Conservation (phyloP, 2,888 invertebrate species). For the Oxytorus armatus region DNA sequence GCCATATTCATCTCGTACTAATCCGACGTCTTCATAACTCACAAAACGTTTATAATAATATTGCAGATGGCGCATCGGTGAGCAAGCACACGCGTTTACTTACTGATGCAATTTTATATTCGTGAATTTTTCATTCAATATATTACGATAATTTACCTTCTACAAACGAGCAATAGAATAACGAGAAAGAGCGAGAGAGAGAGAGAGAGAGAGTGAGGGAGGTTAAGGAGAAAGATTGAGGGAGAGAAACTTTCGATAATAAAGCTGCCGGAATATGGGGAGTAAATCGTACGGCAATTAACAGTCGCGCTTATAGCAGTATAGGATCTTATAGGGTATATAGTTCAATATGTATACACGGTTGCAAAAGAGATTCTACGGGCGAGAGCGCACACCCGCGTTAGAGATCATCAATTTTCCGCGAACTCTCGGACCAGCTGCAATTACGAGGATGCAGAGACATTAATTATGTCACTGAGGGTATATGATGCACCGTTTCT, state of each 20-base stretch:
- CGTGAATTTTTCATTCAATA: not conserved
- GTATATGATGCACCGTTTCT: constrained; percentile 58
- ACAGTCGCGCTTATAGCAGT: constrained; percentile 39
- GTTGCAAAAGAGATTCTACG: constrained; percentile 31
- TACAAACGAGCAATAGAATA: not conserved
- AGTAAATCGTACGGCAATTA: constrained; percentile 71
- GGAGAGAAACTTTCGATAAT: constrained; percentile 58
- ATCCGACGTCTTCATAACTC: not conserved
- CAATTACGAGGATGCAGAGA: constrained; percentile 69
- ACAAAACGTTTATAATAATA: constrained; percentile 3
- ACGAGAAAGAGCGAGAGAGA: not conserved
- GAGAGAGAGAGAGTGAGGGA: constrained; percentile 31
- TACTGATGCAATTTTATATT: not conserved
- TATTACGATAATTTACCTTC: not conserved
- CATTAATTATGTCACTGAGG: constrained; percentile 72
- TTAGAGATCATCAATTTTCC: constrained; percentile 71
- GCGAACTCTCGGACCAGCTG: constrained; percentile 67
- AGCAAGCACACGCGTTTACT: not conserved
- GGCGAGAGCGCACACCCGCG: constrained; percentile 61
- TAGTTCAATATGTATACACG: not conserved
- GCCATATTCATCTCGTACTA: constrained; percentile 6
- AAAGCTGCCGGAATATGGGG: constrained; percentile 68
- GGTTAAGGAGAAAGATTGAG: constrained; percentile 33
- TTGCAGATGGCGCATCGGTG: not conserved
- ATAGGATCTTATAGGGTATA: constrained; percentile 10